Percentiles rank a stretch among this genome's conserved stretches.
Evolutionary conservation across 2,888 invertebrate genomes (phyloP).

Genomic region (Amphiduros pacificus): DNA sequence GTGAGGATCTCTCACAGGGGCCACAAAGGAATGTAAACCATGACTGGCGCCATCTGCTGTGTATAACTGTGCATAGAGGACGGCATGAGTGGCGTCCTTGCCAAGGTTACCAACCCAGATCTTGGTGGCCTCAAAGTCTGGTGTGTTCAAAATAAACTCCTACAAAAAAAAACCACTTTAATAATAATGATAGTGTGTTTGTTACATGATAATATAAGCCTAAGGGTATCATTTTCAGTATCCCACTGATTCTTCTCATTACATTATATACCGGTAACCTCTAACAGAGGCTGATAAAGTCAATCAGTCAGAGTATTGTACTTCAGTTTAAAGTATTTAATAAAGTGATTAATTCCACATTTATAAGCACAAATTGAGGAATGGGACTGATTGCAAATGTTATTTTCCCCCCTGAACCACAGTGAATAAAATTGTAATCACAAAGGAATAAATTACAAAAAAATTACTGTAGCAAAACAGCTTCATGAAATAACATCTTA

Average conservation of each 20-base stretch:
- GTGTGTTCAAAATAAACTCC: conserved; percentile 74
- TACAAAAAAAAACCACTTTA: conserved; percentile 29
- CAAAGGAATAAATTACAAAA: too few species aligned
- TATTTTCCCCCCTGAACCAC: too few species aligned
- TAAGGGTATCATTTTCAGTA: not conserved
- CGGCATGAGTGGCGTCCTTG: conserved; percentile 77
- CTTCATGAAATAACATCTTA: conserved; percentile 27
- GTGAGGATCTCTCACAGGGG: conserved; percentile 68
- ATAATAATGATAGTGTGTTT: not conserved
- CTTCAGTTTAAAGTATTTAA: too few species aligned
- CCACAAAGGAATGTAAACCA: conserved; percentile 87
- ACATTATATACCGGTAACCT: too few species aligned
- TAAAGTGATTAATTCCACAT: too few species aligned
- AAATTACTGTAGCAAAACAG: too few species aligned
- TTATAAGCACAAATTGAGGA: too few species aligned
- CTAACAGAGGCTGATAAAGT: too few species aligned
- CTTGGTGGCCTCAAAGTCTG: conserved; percentile 78
- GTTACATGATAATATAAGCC: not conserved
- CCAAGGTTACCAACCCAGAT: conserved; percentile 83
- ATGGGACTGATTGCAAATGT: too few species aligned
- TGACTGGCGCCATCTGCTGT: conserved; percentile 76
- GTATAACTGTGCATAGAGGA: conserved; percentile 85
- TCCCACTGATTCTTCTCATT: too few species aligned
- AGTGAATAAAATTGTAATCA: too few species aligned
- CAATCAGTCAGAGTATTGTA: too few species aligned